These are phyloP conservation scores for Cheilosia grossa DNA, from an alignment of 2,888 invertebrate species.

Conservation along the genomic window DNA sequence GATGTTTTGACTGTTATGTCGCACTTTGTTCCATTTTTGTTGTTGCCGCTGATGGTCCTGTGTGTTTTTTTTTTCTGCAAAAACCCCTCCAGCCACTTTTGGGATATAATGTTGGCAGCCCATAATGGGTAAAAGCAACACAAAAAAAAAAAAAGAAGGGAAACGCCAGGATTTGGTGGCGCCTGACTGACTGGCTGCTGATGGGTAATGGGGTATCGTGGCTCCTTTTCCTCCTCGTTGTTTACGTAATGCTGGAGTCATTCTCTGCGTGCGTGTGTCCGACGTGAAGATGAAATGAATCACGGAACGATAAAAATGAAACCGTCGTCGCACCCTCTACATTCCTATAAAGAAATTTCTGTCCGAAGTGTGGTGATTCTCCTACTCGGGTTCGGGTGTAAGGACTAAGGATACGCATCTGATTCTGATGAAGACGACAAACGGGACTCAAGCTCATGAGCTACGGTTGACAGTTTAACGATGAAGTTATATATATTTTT, in stretches of 20 bases:
- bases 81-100: constrained; percentile 20
- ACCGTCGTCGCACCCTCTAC: constrained; percentile 41
- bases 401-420: constrained; percentile 35
- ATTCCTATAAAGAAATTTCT: constrained; percentile 3
- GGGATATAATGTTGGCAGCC: constrained; percentile 56
- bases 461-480: constrained; percentile 55
- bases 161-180: constrained; percentile 35
- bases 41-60: constrained; percentile 21
- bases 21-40: constrained; percentile 21
- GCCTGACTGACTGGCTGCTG: constrained; percentile 72
- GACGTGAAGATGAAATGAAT: constrained; percentile 65
- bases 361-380: constrained; percentile 47
- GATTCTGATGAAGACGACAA: constrained; percentile 9
- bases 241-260: constrained; percentile 49
- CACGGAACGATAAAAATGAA: constrained; percentile 68
- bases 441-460: constrained; percentile 1
- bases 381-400: constrained; percentile 9
- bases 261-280: constrained; percentile 7
- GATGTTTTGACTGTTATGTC: constrained; percentile 56
- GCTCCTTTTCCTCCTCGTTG: constrained; percentile 42
- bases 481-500: constrained; percentile 37
- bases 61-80: not conserved
- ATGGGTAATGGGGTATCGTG: constrained; percentile 51
- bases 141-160: not conserved
- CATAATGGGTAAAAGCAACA: constrained; percentile 21